Evolutionary conservation across 2,888 invertebrate species (phyloP).

Genomic region (Drosophila quinaria): DNA sequence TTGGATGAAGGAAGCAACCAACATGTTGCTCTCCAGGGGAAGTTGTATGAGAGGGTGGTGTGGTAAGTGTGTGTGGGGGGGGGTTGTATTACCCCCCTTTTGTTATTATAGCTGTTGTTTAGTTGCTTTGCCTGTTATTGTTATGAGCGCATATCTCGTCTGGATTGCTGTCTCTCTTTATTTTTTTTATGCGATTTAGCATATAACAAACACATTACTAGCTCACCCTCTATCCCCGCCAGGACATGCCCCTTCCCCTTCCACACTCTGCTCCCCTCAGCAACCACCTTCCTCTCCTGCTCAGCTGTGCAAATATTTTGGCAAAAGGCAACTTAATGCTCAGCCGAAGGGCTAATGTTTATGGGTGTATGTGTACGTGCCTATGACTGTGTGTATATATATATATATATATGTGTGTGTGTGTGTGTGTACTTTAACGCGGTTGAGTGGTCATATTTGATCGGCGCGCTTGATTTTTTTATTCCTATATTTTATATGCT

Average conservation of each 20-base stretch:
- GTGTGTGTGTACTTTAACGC: slow-evolving; percentile 64
- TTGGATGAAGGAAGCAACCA: slow-evolving; percentile 17
- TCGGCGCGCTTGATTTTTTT: slow-evolving; percentile 70
- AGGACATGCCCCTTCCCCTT: neutral
- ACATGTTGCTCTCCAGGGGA: slow-evolving; percentile 52
- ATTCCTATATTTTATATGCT: slow-evolving; percentile 19
- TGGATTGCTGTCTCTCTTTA: slow-evolving; percentile 33
- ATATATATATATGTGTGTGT: slow-evolving; percentile 9
- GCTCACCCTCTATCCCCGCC: slow-evolving; percentile 17
- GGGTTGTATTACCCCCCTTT: neutral
- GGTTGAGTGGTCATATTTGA: slow-evolving; percentile 82
- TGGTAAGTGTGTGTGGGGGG: neutral
- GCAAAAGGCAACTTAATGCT: slow-evolving; percentile 60
- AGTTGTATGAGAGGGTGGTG: neutral
- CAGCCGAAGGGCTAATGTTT: slow-evolving; percentile 72
- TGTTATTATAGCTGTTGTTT: slow-evolving; percentile 57
- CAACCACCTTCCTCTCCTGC: slow-evolving; percentile 2
- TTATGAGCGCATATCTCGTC: slow-evolving; percentile 55
- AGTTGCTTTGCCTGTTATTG: slow-evolving; percentile 60
- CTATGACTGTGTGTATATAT: slow-evolving; percentile 4
- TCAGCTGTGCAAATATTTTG: slow-evolving; percentile 74
- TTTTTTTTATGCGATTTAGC: slow-evolving; percentile 77
- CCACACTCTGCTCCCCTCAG: neutral
- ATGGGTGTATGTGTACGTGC: slow-evolving; percentile 39
- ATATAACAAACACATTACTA: slow-evolving; percentile 79